These are phyloP conservation scores for Euproctis similis DNA, from an alignment of 2,888 invertebrate species.

Conservation along the genomic window DNA sequence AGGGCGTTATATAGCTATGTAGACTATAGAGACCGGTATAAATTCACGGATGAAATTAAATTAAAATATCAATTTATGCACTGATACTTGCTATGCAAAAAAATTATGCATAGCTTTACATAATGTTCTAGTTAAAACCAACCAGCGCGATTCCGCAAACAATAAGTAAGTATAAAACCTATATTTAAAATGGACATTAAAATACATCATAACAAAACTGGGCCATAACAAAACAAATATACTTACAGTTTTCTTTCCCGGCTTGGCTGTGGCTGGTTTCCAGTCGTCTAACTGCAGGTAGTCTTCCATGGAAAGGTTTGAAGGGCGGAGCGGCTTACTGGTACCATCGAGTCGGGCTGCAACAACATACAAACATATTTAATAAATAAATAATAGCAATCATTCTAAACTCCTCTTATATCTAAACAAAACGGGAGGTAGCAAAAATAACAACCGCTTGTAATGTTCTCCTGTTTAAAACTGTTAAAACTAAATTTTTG, in stretches of 20 bases:
- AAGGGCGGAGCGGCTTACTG: slow-evolving; percentile 82
- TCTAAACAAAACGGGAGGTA: no score
- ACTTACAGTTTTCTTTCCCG: slow-evolving; percentile 93
- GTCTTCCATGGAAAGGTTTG: slow-evolving; percentile 90
- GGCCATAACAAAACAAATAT: slow-evolving; percentile 11
- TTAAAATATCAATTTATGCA: no score
- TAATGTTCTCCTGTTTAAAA: no score
- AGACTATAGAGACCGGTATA: no score
- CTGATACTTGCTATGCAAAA: no score
- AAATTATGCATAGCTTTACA: no score
- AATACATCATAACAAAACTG: background rate
- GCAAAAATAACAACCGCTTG: no score
- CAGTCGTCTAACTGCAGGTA: slow-evolving; percentile 92
- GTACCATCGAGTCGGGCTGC: slow-evolving; percentile 95
- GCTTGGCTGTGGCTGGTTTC: slow-evolving; percentile 75
- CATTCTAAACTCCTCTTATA: background rate
- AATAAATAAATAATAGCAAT: slow-evolving; percentile 12
- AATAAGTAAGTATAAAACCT: no score
- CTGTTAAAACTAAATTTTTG: slow-evolving; percentile 15
- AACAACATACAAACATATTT: slow-evolving; percentile 49
- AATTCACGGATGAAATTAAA: no score
- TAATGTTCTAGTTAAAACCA: no score
- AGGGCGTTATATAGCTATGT: no score
- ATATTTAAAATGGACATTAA: slow-evolving; percentile 16
- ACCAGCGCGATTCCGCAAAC: no score